Evolutionary conservation across 2,113 vertebrate species (phyloP).

Genomic region (Orycteropus afer): DNA sequence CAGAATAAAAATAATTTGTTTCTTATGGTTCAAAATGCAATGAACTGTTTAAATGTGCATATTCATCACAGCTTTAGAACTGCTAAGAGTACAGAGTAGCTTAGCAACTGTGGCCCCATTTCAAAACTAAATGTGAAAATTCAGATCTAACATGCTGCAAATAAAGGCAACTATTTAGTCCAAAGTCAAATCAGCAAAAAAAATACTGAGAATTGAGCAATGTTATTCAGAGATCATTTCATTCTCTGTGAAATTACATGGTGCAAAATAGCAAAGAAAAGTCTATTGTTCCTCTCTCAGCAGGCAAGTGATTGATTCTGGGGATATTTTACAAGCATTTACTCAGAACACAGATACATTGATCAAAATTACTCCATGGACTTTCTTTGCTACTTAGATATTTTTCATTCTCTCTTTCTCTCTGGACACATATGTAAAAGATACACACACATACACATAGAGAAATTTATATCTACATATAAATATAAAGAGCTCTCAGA

Average conservation of each 20-base stretch:
- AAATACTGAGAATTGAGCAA: neutral
- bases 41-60: neutral
- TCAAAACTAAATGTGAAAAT: neutral
- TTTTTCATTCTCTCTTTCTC: neutral
- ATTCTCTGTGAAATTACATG: too few species aligned
- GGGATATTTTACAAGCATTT: neutral
- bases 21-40: neutral
- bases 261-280: neutral
- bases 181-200: neutral
- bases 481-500: too few species aligned
- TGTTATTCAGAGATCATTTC: neutral
- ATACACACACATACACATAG: rapidly evolving
- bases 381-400: neutral
- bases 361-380: neutral
- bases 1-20: neutral
- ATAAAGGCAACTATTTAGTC: neutral
- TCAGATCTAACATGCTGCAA: neutral
- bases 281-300: neutral
- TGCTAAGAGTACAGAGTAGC: neutral
- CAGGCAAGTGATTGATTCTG: neutral
- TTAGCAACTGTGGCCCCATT: neutral
- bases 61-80: neutral
- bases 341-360: neutral
- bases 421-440: neutral
- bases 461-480: neutral